Percentiles rank a stretch among this genome's conserved stretches.
These are phyloP conservation scores for Scatophagus argus DNA, from an alignment of 2,113 vertebrate species.

Conservation along the genomic window DNA sequence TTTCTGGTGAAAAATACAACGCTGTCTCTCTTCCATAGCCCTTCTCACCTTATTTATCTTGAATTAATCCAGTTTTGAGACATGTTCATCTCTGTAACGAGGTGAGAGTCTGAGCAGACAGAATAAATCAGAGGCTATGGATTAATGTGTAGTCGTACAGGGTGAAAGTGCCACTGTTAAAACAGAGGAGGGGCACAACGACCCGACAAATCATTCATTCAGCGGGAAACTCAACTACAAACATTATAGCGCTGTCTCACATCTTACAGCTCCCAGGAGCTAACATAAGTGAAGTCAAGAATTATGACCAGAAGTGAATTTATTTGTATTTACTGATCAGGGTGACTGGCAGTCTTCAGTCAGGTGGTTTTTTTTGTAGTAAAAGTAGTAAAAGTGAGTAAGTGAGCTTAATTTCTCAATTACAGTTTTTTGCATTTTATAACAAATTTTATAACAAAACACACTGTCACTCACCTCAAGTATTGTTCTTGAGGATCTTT, in stretches of 20 bases:
- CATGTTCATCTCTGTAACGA: conserved; percentile 47
- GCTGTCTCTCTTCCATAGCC: background rate
- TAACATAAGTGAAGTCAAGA: background rate
- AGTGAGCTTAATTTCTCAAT: too few species aligned
- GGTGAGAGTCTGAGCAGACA: conserved; percentile 28
- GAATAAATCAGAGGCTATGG: conserved; percentile 53
- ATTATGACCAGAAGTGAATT: background rate
- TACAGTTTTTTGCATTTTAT: too few species aligned
- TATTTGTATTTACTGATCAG: too few species aligned
- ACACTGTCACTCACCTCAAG: too few species aligned
- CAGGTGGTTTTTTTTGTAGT: too few species aligned
- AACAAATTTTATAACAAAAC: too few species aligned
- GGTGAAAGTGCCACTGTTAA: conserved; percentile 24
- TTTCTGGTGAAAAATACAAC: conserved; percentile 13
- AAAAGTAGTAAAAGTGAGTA: too few species aligned
- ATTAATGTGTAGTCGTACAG: conserved; percentile 24
- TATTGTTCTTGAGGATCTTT: too few species aligned
- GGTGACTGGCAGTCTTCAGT: too few species aligned
- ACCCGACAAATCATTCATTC: conserved; percentile 61
- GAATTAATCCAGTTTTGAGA: conserved; percentile 46
- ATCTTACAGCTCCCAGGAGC: background rate
- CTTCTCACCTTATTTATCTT: conserved; percentile 26
- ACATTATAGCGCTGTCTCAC: conserved; percentile 10
- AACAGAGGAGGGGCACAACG: conserved; percentile 37
- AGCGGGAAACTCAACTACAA: conserved; percentile 20